Conservation (phyloP, 2,113 vertebrate genomes). For the Mellivora capensis region DNA sequence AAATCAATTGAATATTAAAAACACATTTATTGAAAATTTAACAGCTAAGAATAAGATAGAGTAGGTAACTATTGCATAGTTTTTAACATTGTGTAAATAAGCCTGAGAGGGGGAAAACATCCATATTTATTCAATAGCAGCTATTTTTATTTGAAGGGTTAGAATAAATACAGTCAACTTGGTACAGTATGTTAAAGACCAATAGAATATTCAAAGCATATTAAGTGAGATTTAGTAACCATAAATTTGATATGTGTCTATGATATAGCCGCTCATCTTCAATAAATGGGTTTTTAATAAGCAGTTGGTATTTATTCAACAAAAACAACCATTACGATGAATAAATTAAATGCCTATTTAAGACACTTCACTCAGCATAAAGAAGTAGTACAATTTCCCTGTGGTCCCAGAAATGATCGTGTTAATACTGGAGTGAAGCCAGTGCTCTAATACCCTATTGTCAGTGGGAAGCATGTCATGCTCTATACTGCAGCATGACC, state of each 20-base stretch:
- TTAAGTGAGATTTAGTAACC: slow-evolving; percentile 67
- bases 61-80: slow-evolving; percentile 46
- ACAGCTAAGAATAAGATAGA: slow-evolving; percentile 49
- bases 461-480: neutral
- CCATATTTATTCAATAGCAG: slow-evolving; percentile 53
- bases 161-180: slow-evolving; percentile 36
- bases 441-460: neutral
- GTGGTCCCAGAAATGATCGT: neutral
- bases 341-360: slow-evolving; percentile 69
- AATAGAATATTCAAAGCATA: slow-evolving; percentile 61
- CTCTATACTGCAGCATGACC: neutral
- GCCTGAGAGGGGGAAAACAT: neutral
- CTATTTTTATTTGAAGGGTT: slow-evolving; percentile 59
- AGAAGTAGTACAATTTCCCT: slow-evolving; percentile 27
- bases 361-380: slow-evolving; percentile 12
- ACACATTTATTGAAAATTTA: slow-evolving; percentile 60
- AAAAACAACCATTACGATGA: slow-evolving; percentile 48
- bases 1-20: slow-evolving; percentile 67
- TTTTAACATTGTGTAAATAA: slow-evolving; percentile 70
- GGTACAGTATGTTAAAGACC: slow-evolving; percentile 54
- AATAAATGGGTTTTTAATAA: slow-evolving; percentile 74
- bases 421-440: neutral
- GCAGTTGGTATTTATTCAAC: slow-evolving; percentile 68
- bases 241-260: slow-evolving; percentile 63
- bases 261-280: slow-evolving; percentile 63